Conservation (phyloP, 2,113 vertebrate genomes). For the Cyprinus carpio region DNA sequence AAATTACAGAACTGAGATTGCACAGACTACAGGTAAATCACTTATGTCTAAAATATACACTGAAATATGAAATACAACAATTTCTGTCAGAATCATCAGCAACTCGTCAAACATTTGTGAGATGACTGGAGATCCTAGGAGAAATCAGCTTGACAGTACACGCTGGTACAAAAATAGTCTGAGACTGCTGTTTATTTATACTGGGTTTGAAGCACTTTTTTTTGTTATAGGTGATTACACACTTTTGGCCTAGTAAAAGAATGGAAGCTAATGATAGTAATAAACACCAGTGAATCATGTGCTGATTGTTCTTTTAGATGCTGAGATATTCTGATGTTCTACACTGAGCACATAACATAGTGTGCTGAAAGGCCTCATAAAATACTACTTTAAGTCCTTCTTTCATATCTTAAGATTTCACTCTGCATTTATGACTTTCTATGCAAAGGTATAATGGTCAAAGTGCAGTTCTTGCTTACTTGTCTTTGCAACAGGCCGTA, state of each 20-base stretch:
- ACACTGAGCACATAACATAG: background rate
- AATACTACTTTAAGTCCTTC: background rate
- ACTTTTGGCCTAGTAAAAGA: background rate
- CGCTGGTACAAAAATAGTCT: background rate
- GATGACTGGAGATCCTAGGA: background rate
- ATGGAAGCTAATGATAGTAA: background rate
- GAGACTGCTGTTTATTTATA: background rate
- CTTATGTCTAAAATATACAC: background rate
- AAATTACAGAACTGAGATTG: slow-evolving; percentile 20
- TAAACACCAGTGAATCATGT: background rate
- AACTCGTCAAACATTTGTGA: background rate
- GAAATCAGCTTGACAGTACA: background rate
- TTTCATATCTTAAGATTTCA: background rate
- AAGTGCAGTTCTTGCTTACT: background rate
- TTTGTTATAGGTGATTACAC: background rate
- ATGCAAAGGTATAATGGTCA: background rate
- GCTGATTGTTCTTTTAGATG: background rate
- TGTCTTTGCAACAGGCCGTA: background rate
- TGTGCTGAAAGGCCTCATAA: slow-evolving; percentile 19
- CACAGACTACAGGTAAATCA: slow-evolving; percentile 5
- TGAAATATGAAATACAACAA: background rate
- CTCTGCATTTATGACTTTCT: background rate
- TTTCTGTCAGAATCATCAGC: slow-evolving; percentile 12
- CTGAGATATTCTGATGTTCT: background rate
- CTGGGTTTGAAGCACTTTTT: background rate